These are phyloP conservation scores for Gopherus flavomarginatus DNA, from an alignment of 2,113 vertebrate species.

Conservation along the genomic window DNA sequence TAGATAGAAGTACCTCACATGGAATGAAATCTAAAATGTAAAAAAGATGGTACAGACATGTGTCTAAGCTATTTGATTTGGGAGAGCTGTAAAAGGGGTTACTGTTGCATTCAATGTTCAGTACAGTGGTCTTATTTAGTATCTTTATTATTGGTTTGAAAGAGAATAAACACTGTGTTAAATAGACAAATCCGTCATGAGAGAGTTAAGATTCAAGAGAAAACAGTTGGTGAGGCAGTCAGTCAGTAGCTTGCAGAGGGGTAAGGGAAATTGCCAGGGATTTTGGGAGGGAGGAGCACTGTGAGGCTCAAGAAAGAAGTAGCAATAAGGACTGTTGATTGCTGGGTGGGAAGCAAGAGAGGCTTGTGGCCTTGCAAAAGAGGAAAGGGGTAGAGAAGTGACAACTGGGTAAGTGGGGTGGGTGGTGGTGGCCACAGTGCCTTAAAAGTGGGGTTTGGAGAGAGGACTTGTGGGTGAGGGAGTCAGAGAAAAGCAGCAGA, in stretches of 20 bases:
- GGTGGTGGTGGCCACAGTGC: background rate
- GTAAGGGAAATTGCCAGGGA: background rate
- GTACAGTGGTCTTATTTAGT: accelerated
- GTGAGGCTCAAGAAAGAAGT: background rate
- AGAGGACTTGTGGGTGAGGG: background rate
- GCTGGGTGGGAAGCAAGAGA: background rate
- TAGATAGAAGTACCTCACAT: background rate
- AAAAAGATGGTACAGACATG: background rate
- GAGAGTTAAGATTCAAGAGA: background rate
- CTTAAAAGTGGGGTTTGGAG: accelerated
- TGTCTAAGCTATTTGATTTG: background rate
- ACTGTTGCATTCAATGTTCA: accelerated
- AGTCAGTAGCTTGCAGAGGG: accelerated
- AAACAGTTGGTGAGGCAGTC: accelerated
- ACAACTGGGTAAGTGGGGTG: background rate
- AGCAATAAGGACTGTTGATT: background rate
- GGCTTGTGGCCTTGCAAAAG: background rate
- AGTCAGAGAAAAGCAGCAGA: background rate
- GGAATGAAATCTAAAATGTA: background rate
- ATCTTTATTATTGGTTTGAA: background rate
- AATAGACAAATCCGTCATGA: background rate
- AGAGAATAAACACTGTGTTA: background rate
- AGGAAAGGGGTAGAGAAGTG: background rate
- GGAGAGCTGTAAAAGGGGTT: background rate
- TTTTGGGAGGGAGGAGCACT: accelerated